Evolutionary conservation across 2,888 invertebrate species (phyloP), one percentile per base, ranked within the genome.

Genomic region (Empis livida): DNA sequence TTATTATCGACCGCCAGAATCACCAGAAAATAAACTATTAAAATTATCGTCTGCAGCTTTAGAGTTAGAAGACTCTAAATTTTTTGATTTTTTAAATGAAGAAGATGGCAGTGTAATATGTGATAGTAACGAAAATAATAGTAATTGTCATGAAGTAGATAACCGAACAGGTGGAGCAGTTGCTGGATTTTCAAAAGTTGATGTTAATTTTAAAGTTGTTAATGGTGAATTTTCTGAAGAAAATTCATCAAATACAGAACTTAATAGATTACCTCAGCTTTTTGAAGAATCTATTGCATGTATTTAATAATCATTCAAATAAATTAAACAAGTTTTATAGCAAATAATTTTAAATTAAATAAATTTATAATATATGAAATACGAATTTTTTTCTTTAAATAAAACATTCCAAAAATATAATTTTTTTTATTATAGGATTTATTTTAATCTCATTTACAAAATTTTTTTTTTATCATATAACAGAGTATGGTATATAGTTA

Each of bases 1-100:
- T 48, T 51, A 51, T 16, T 49, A 51, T 42, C 45, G 48, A 20
- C 52, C 53, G 17, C 54, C 56, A 20, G 47, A 48, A n/a, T 56
- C 56, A 10, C 57, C 57, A 10, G 59, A 59, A 48, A 59, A 58
- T 53, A 56, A 57, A 46, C 47, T 59, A 9, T 42, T 59, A 6
- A 56, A 57, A 43, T 43, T 59, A 10, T 58, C 58, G 4, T 56
- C 58, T 3, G 59, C 58, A n/a, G 58, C 58, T 11, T 45, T 58
- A 2, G 58, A 58, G 46, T 27, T 58, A 10, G 56, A 57, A 46
- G 57, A 57, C 49, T 37, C 54, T 9, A 54, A 56, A 39, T 56
- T 53, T 42, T 56, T 56, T 49, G 52, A 54, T 48, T 57, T 56
- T 39, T 49, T 57, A 1, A 56, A 55, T 45, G 57, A 54, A 23